Evolutionary conservation across 2,797 vertebrate species (phyloP), one percentile per base, ranked within the genome.

Genomic region (Lithobates pipiens): DNA sequence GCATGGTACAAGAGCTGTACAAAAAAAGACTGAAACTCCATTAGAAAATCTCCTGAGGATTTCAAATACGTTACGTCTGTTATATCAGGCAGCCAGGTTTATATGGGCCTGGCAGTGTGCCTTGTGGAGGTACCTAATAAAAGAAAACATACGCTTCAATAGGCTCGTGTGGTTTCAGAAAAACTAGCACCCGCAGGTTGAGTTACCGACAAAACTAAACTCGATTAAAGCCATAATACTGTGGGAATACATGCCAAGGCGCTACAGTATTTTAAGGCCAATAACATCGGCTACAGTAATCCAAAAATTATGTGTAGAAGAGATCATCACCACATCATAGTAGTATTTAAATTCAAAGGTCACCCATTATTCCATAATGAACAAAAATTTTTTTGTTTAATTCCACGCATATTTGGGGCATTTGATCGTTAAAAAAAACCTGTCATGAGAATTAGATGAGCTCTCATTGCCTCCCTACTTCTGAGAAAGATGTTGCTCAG

Each of bases 21-120:
- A 85, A 75, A 71, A 32, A 50, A 76, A 54, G 16, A 61, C 76
- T 75, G 15, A 50, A 75, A 75, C 50, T 39, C 39, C 36, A 79
- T 85, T 74, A 85, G 68, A 29, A 75, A 85, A 73, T 25, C 77
- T 85, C 77, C 63, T 54, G 78, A 81, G 78, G 32, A 50, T 70
- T 71, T 61, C 65, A 75, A 68, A 54, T 44, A 86, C 69, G 67
- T 86, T 70, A 39, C 42, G 29, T 54, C 67, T 80, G 71, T 65
- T 72, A 57, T 70, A 68, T 85, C 25, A 85, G 34, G 72, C 72
- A 76, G 77, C 34, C 27, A 50, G 57, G 36, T 77, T 78, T 63
- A 34, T 67, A 76, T 25, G 63, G 78, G n/a, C 61, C 50, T 86
- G 84, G 84, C 84, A 70, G 7, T 32, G 15, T 44, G 84, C 78